Evolutionary conservation across 2,113 vertebrate species (phyloP), one percentile per base, ranked within the genome.

Genomic region (Oncorhynchus gorbuscha): DNA sequence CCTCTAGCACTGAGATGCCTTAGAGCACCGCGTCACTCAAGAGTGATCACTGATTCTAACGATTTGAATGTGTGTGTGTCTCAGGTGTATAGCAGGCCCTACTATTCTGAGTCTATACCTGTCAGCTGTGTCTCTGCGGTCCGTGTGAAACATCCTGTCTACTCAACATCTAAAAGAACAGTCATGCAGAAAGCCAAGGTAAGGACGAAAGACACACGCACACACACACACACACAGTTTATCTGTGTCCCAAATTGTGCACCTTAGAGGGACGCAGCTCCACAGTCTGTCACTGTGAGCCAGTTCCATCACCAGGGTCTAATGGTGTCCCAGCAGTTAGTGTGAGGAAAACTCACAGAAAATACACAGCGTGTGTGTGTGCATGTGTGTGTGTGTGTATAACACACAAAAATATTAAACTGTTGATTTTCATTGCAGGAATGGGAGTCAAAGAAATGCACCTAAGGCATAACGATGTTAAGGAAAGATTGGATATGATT

Each of bases 131-230:
- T 96, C 7, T 90, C 93, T 0, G 97, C 98, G 90, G 86, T 97
- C 86, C 94, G 95, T 65, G 95, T 95, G 75, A 95, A 96, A 20
- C 95, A 96, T 5, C 95, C 94, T 81, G 94, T 97, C 22, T 91
- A 94, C 51, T 92, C 94, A 16, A 93, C 95, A 78, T 93, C 89
- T 75, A 93, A 94, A 75, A 97, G 97, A 51, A 96, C 94, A 0
- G 98, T 99, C 90, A 94, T 99, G 87, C 94, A 95, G 88, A 99
- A 97, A 87, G 96, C 98, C 75, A 98, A 98, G 96, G 98, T 99
- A 91, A 79, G 35, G 77, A 62, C 65, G 28, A 39, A 26, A 16
- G 14, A 39, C 5, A 26, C 22, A 30, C 65, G 67, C 30, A 13
- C 22, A 30, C 65, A 70, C 30, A 30, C 65, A 70, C 30, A 24